Evolutionary conservation across 2,113 vertebrate species (phyloP), one percentile per base, ranked within the genome.

Genomic region (Trinectes maculatus): DNA sequence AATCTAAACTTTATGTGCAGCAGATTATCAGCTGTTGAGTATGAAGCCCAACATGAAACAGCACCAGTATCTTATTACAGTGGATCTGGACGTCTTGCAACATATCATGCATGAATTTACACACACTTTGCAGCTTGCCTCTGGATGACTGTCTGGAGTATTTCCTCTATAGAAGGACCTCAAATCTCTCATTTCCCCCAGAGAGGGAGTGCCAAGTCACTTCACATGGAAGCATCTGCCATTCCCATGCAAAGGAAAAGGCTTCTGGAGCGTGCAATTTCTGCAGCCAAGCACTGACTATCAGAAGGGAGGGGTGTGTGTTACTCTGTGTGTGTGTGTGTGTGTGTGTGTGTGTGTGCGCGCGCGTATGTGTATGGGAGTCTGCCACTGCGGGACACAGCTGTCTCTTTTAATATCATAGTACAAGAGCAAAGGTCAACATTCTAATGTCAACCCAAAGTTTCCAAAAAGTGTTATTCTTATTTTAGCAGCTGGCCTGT

Each of bases 381-480:
- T 16, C 79, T 73, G 63, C 65, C 37, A 52, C 52, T 18, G 24
- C 37, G 26, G 67, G 73, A 44, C 64, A 53, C 87, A 91, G 86
- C 76, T 90, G 87, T 71, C 82, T 72, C 69, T 18, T 79, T 79
- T 69, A 65, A 87, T 86, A 79, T 79, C 62, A 80, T 69, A 34
- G 55, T 80, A 53, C 43, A 73, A 60, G n/a, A 58, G 37, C 13
- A 55, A 49, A 29, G 25, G 19, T 3, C 37, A 64, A 29, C 25
- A 66, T 49, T 85, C 31, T 52, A 73, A 70, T 82, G 77, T 68
- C 24, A 74, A 53, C 22, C 19, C 2, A 42, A 39, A 59, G 36
- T 43, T 15, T 56, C 29, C 15, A 62, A 25, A 71, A 67, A 43
- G 57, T 31, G 60, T n/a, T 37, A 71, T 74, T 39, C 46, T 43